Evolutionary conservation across 2,888 invertebrate species (phyloP), one percentile per base, ranked within the genome.

Genomic region (Phengaris alcon): DNA sequence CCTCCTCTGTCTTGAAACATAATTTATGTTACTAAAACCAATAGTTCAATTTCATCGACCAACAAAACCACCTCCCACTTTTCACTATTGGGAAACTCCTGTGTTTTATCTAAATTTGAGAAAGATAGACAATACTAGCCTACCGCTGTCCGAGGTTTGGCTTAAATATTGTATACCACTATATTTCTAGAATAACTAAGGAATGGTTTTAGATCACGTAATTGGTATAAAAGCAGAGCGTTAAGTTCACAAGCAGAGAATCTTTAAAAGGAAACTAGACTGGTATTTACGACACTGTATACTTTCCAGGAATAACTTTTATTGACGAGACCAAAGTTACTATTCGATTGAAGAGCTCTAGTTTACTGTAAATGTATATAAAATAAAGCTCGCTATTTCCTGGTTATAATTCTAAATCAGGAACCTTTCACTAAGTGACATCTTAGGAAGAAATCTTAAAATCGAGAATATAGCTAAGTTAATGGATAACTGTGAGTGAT

Each of bases 401-500:
- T 77, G 75, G 75, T 73, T 77, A 76, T 78, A 78, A 79, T 72
- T 79, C 75, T 78, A 78, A 79, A 80, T 79, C 77, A 79, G 78
- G 77, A 77, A 77, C 77, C 77, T 69, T 75, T 73, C 69, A 76
- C 74, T 68, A 76, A 80, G 78, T 82, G 80, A 82, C 79, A 80
- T 79, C 77, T 22, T 22, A 76, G 78, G 77, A 80, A 76, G 77
- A 81, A 82, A 83, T 83, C 78, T 80, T 79, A 78, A 83, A 84
- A 80, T 84, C 81, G 79, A 79, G 80, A 82, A 83, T 83, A 79
- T 80, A 80, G 76, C 80, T 83, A 83, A 84, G 80, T 84, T 84
- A 84, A 83, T 85, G 85, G 35, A 84, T 84, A 85, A 84, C 83
- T 82, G 83, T 81, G 82, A 83, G 82, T 82, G 83, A 84, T 80